Percentiles rank a stretch among this genome's conserved stretches.
Evolutionary conservation across 1,140 invertebrate genomes (phyloP).

Genomic region (Homalodisca vitripennis): DNA sequence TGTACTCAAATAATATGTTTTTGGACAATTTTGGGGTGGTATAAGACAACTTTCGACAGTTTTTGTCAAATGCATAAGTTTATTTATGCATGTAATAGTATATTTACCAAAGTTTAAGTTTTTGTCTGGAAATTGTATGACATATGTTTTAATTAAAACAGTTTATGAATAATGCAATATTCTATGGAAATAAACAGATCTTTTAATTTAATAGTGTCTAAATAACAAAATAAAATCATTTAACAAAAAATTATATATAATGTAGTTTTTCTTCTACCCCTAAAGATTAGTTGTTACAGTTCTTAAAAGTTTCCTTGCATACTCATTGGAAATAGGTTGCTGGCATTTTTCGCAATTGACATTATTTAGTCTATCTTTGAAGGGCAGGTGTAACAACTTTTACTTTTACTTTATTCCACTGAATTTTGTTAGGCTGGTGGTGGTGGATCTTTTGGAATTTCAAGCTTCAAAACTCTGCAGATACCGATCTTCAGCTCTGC

Average conservation of each 20-base stretch:
- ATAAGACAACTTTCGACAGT: conserved; percentile 7
- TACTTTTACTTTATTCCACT: conserved; percentile 12
- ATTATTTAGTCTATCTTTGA: conserved; percentile 20
- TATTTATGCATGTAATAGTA: conserved; percentile 25
- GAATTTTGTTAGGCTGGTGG: conserved; percentile 23
- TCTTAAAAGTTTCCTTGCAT: conserved; percentile 22
- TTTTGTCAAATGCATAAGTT: conserved; percentile 3
- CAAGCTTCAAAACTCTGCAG: conserved; percentile 17
- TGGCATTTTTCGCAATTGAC: conserved; percentile 18
- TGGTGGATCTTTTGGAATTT: conserved; percentile 5
- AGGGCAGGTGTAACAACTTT: conserved; percentile 27
- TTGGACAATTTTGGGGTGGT: background rate
- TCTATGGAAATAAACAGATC: background rate
- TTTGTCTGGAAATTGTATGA: background rate
- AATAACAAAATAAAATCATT: conserved; percentile 14
- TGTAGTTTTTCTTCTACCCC: conserved; percentile 13
- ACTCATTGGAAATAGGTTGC: conserved; percentile 26
- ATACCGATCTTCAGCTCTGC: conserved; percentile 27
- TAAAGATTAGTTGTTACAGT: conserved; percentile 22
- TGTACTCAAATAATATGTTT: background rate
- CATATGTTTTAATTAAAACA: conserved; percentile 1
- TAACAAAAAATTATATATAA: background rate
- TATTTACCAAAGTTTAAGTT: conserved; percentile 4
- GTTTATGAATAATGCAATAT: background rate
- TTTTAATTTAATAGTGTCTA: background rate